Base-by-base conservation (phyloP, 2,888 invertebrate genomes). In the Acronicta leporina region DNA sequence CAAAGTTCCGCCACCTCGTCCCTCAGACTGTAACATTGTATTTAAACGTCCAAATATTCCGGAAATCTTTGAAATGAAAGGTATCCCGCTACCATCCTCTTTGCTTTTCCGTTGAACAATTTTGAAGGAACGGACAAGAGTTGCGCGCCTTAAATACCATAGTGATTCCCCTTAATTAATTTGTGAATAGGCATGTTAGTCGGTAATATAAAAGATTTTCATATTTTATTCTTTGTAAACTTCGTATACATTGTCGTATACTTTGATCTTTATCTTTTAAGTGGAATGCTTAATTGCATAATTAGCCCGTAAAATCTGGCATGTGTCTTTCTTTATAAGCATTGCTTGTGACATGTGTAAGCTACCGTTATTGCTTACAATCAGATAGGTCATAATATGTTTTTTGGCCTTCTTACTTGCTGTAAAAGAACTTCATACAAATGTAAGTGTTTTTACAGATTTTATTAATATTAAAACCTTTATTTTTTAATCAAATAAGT, bases 1-100 rank as follows among this genome's bases (percentile, higher is more conserved):
- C 90, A 86, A 91, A 91, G 87, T 92, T 90, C 74, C 70, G 80
- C 80, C 78, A 72, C 77, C 77, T 76, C 68, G 63, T 76, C 74
- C 75, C 73, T 77, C 75, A 80, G 70, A 77, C 81, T 82, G 80
- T 81, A 68, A 84, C 86, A 84, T 81, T 81, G 80, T 84, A 78
- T 76, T 77, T 74, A 79, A 80, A 63, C 74, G 71, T 67, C 73
- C 61, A 81, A 83, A 84, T 84, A 87, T 83, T 83, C 69, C 70
- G 58, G 60, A 65, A 68, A 83, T 83, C 79, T 81, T 68, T 69
- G 54, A 82, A 84, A 85, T 75, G 75, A 77, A 82, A 84, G 83
- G 81, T 82, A 83, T 83, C 71, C 70, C 42, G 61, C 59, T 14
- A 27, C 20, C 35, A 45, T 43, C 59, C 72, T 64, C 59, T 75